Base-by-base conservation (phyloP, 2,797 vertebrate genomes). In the Acrossocheilus wenchowensis region DNA sequence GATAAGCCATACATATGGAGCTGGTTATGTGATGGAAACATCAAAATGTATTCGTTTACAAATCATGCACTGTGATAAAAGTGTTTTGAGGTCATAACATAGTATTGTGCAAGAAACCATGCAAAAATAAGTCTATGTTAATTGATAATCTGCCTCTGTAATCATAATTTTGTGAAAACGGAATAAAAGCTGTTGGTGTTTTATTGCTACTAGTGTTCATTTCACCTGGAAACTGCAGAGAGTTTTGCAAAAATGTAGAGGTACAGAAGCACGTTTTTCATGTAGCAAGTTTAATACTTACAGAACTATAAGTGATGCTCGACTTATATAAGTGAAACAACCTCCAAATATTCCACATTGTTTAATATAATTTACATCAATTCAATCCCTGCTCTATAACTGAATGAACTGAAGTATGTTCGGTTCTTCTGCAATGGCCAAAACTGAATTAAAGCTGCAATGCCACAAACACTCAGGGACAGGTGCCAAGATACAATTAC, bases 401-500 rank as follows among this genome's bases (percentile, higher is more conserved):
- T 6, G 12, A 52, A 81, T 57, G 50, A 72, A 57, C 23, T 41
- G 26, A 72, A 57, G 36, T 19, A 21, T 26, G 39, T 71, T 62
- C 26, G 57, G 77, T 78, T 75, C 60, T 81, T 68, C 41, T 83
- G 78, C 64, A 69, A 54, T 8, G 60, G 71, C 52, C 66, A 48
- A 82, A 89, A 87, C 75, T 48, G 78, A 86, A 89, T 86, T 74
- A 84, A 80, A 78, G 57, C 43, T 50, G 54, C 71, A 81, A 69
- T 72, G 84, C 84, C 64, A 78, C 86, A 87, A 85, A 74, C 52
- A 54, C 52, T 26, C 66, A 83, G 50, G 45, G 82, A 87, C 52
- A 83, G 89, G 68, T 45, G 81, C 78, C 85, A 86, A 81, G 78
- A 50, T 69, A 60, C 82, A 88, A 90, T 90, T 85, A 87, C 68